These are phyloP conservation scores for Amphiduros pacificus DNA, from an alignment of 2,888 invertebrate genomes.

Conservation along the genomic window DNA sequence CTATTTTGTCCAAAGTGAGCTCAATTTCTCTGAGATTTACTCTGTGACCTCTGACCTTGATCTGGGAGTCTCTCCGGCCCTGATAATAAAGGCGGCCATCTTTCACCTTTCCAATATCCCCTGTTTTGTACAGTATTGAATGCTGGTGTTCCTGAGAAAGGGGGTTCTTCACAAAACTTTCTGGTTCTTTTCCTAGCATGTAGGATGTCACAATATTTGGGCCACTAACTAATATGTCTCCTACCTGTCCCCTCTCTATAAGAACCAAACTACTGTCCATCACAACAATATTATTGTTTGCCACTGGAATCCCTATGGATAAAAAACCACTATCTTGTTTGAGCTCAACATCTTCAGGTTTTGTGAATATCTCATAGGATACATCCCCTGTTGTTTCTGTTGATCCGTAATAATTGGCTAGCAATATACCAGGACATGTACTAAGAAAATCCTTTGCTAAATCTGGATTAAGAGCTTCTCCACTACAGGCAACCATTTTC, in stretches of 20 bases:
- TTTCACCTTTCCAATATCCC: slow-evolving; percentile 77
- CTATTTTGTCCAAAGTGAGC: background rate
- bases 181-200: slow-evolving; percentile 13
- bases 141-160: too few species aligned
- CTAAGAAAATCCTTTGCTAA: slow-evolving; percentile 77
- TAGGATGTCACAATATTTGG: slow-evolving; percentile 80
- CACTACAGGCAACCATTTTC: slow-evolving; percentile 84
- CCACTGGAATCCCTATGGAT: slow-evolving; percentile 81
- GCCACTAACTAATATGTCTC: slow-evolving; percentile 82
- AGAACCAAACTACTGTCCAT: slow-evolving; percentile 74
- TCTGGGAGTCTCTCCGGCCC: slow-evolving; percentile 79
- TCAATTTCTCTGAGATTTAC: slow-evolving; percentile 86
- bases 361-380: slow-evolving; percentile 74
- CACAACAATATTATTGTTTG: slow-evolving; percentile 80
- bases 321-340: slow-evolving; percentile 66
- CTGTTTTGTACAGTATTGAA: slow-evolving; percentile 76
- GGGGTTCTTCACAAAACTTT: background rate
- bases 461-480: slow-evolving; percentile 75
- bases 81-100: slow-evolving; percentile 71
- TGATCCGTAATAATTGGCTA: slow-evolving; percentile 81
- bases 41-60: slow-evolving; percentile 69
- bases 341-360: slow-evolving; percentile 47
- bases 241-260: slow-evolving; percentile 73
- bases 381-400: slow-evolving; percentile 92
- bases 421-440: slow-evolving; percentile 48